Evolutionary conservation across 2,113 vertebrate genomes (phyloP).

Genomic region (Artemisiospiza belli): DNA sequence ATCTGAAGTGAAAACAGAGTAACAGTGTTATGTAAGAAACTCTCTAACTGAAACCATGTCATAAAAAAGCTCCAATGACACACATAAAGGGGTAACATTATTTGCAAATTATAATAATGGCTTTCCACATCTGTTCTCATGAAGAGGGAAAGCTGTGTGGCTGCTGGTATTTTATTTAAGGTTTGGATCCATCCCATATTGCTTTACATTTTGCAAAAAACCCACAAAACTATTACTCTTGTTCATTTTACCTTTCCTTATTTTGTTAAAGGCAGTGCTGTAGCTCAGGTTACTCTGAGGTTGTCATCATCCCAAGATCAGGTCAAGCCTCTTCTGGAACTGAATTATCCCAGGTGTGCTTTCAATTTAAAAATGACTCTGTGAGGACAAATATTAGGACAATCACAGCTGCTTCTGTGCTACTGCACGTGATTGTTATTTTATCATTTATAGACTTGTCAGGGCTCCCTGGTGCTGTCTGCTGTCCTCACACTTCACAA

Average conservation of each 20-base stretch:
- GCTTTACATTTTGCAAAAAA: neutral
- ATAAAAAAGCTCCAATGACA: constrained; percentile 40
- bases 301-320: neutral
- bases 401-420: constrained; percentile 39
- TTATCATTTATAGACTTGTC: neutral
- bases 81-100: constrained; percentile 38
- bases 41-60: neutral
- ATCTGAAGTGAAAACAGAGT: neutral
- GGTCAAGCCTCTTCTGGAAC: neutral
- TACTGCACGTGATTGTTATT: constrained; percentile 26
- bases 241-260: neutral
- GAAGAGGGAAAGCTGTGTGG: constrained; percentile 35
- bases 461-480: neutral
- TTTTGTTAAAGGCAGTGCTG: neutral
- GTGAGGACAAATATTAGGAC: constrained; percentile 52
- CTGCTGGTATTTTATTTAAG: constrained; percentile 30
- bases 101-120: constrained; percentile 62
- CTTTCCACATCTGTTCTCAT: constrained; percentile 50
- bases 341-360: constrained; percentile 38
- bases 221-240: neutral
- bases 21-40: neutral
- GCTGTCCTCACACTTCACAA: neutral
- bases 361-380: constrained; percentile 45
- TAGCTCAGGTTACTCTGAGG: neutral
- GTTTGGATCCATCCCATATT: neutral